phyloP scores from a whole-genome alignment of 2,113 vertebrate species.

The Sander lucioperca region DNA sequence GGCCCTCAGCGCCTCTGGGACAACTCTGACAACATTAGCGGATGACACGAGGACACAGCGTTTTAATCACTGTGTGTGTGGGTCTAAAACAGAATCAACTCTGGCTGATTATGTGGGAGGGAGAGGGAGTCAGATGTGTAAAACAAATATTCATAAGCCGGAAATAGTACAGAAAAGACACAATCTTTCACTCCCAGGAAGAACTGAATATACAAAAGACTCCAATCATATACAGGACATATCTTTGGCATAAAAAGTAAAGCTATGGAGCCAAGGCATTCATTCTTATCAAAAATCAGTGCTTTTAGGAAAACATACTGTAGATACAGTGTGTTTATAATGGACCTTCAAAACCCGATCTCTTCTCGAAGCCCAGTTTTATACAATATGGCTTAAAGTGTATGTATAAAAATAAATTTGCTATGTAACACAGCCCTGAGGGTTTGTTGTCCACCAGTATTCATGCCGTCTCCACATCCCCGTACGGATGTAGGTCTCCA shows the following conservation, averaged over 20 bases:
- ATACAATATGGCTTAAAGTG: conserved; percentile 91
- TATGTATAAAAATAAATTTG: conserved; percentile 97
- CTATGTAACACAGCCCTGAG: conserved; percentile 94
- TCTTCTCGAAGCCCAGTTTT: conserved; percentile 87
- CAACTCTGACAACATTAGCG: conserved; percentile 10
- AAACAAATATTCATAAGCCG: conserved; percentile 47
- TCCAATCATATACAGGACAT: conserved; percentile 63
- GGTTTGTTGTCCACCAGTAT: conserved; percentile 87
- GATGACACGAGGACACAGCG: conserved; percentile 24
- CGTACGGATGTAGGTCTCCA: conserved; percentile 83
- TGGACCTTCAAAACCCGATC: conserved; percentile 85
- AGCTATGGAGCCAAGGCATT: conserved; percentile 73
- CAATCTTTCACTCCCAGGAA: conserved; percentile 68
- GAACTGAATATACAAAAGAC: conserved; percentile 67
- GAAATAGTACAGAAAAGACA: conserved; percentile 65
- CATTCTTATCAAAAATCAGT: conserved; percentile 91
- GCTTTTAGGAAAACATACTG: conserved; percentile 94
- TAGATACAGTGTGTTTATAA: conserved; percentile 89
- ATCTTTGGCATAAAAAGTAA: conserved; percentile 70
- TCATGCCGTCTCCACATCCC: conserved; percentile 88
- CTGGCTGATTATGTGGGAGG: conserved; percentile 33
- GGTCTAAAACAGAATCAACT: conserved; percentile 34
- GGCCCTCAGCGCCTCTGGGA: not conserved
- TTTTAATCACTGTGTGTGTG: conserved; percentile 16
- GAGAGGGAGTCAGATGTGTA: conserved; percentile 48